Percentiles rank a stretch among this genome's conserved stretches.
Conservation (phyloP, 37 sponge, comb jelly and placozoan species). For the Ephydatia muelleri region DNA sequence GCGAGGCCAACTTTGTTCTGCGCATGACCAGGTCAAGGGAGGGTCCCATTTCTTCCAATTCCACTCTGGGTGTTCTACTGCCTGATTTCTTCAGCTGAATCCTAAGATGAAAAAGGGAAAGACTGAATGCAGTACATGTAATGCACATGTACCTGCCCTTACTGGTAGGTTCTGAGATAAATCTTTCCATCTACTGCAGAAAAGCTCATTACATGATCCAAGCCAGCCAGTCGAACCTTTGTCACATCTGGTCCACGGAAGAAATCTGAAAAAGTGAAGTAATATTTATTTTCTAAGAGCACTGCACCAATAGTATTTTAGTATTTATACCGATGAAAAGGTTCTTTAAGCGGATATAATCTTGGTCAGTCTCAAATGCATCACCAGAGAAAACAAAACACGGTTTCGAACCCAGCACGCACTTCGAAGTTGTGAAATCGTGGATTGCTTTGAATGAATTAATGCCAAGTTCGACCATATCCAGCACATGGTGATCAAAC, state of each 20-base stretch:
- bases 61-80: constrained; percentile 67
- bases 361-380: constrained; percentile 76
- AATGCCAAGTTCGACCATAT: constrained; percentile 98
- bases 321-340: constrained; percentile 65
- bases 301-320: neutral
- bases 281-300: neutral
- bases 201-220: constrained; percentile 88
- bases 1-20: constrained; percentile 68
- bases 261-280: constrained; percentile 62
- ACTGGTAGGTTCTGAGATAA: constrained; percentile 74
- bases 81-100: constrained; percentile 89
- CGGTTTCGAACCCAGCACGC: constrained; percentile 79
- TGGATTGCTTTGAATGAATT: constrained; percentile 46
- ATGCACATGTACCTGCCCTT: neutral
- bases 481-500: constrained; percentile 81
- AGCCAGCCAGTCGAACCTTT: constrained; percentile 67
- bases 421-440: constrained; percentile 56
- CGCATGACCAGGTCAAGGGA: constrained; percentile 75
- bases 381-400: constrained; percentile 88
- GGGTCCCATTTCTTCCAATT: constrained; percentile 95
- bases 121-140: neutral
- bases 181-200: constrained; percentile 74
- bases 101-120: constrained; percentile 11
- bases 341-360: constrained; percentile 71
- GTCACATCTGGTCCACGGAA: constrained; percentile 71